Evolutionary conservation across 2,888 invertebrate species (phyloP).

Genomic region (Lamproptera curius): DNA sequence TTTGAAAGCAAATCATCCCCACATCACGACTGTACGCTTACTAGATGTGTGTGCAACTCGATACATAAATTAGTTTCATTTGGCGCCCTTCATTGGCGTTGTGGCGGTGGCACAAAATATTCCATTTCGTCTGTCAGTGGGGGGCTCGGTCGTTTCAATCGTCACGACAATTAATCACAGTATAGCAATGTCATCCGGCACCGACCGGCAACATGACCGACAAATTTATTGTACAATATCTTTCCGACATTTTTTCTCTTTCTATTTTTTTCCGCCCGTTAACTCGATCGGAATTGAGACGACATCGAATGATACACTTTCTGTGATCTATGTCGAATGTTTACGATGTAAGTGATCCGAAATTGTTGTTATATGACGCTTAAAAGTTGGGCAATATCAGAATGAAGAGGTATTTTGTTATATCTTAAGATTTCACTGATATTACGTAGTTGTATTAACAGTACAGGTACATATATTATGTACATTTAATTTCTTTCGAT

Average conservation of each 20-base stretch:
- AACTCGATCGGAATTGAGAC: conserved; percentile 27
- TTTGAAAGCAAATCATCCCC: conserved; percentile 24
- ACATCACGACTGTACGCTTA: conserved; percentile 19
- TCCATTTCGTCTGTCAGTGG: conserved; percentile 75
- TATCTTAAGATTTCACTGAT: too few relatives aligned
- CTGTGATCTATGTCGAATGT: not conserved
- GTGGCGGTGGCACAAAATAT: conserved; percentile 55
- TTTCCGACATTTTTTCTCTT: conserved; percentile 26
- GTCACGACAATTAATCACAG: conserved; percentile 74
- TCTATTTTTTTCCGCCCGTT: conserved; percentile 30
- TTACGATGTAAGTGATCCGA: not conserved
- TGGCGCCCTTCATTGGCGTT: conserved; percentile 62
- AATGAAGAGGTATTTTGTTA: too few relatives aligned
- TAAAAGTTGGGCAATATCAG: too few relatives aligned
- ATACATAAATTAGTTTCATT: conserved; percentile 59
- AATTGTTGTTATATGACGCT: too few relatives aligned
- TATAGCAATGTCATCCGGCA: conserved; percentile 73
- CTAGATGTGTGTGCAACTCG: conserved; percentile 36
- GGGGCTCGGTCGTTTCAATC: conserved; percentile 70
- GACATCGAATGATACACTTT: conserved; percentile 20
- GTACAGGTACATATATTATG: not conserved
- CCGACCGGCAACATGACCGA: conserved; percentile 51
- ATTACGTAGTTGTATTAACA: not conserved
- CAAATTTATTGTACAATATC: conserved; percentile 53
- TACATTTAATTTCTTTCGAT: too few relatives aligned